Evolutionary conservation across 2,113 vertebrate species (phyloP), one percentile per base, ranked within the genome.

Genomic region (Puma concolor): DNA sequence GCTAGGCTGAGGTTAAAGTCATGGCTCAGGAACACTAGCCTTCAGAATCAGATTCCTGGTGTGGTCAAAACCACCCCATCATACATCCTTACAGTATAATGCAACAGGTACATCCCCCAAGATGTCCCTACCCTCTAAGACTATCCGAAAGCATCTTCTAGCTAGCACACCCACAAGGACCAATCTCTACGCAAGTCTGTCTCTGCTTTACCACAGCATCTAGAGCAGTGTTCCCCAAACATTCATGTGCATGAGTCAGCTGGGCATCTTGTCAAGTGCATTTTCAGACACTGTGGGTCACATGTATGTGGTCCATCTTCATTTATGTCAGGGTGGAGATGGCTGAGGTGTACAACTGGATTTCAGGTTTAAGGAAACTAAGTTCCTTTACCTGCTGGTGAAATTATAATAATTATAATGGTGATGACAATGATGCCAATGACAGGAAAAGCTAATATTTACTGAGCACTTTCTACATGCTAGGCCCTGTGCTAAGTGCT

Each of bases 31-130:
- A 23, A 10, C 48, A 60, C n/a, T 0, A 96, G 57, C 67, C 52
- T 91, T 84, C 64, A 77, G 38, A 94, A 95, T 60, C 57, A 76
- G n/a, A 93, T 52, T 94, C 66, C 69, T 36, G 77, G 7, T 29
- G 71, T 72, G 50, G 23, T 72, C 86, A 64, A 44, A 89, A 41
- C 54, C 19, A 72, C 44, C 50, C 25, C 57, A 88, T 50, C 27
- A 44, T 0, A 60, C 1, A n/a, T 44, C 44, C 63, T 91, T 31
- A 27, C 2, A 4, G 82, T 33, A 83, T 63, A 63, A 87, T 8
- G 0, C 92, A 23, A 80, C 71, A 92, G 84, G 25, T 19, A 88
- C 52, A 52, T 4, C 50, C 41, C 16, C 0, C 6, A 60, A 60
- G 21, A 23, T 25, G 13, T 2, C 21, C 23, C n/a, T 23, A 29